Percentiles rank a stretch among this genome's conserved stretches.
phyloP scores from a whole-genome alignment of 2,888 invertebrate species.

The Ochropacha duplaris region DNA sequence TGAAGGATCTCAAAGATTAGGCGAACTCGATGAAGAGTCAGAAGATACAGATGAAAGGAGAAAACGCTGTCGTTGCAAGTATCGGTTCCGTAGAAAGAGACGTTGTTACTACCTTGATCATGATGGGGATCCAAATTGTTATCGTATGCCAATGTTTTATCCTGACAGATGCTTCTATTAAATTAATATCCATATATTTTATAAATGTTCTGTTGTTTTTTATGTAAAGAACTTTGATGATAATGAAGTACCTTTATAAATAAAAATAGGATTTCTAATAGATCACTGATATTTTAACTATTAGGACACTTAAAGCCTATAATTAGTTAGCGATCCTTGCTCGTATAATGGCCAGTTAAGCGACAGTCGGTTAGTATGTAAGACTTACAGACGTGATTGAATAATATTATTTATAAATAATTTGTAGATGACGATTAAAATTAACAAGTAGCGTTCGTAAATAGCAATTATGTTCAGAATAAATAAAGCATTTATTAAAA shows the following conservation, averaged over 20 bases:
- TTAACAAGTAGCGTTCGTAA: too few species aligned
- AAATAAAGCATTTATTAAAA: background rate
- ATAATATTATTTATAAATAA: too few species aligned
- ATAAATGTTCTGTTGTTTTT: background rate
- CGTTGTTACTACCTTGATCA: background rate
- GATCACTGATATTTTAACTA: too few species aligned
- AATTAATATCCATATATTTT: background rate
- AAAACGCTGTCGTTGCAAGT: slow-evolving; percentile 6
- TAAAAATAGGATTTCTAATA: too few species aligned
- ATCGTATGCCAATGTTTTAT: slow-evolving; percentile 10
- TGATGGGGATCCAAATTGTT: slow-evolving; percentile 2
- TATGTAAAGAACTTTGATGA: background rate
- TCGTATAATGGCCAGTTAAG: too few species aligned
- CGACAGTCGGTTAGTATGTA: too few species aligned
- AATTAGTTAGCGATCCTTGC: too few species aligned
- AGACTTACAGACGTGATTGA: too few species aligned
- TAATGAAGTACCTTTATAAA: too few species aligned
- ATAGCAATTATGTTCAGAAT: background rate
- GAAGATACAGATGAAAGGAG: slow-evolving; percentile 10
- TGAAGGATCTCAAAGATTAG: background rate
- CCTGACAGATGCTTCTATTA: slow-evolving; percentile 13
- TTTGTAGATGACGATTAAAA: too few species aligned
- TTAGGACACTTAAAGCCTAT: too few species aligned
- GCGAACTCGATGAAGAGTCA: slow-evolving; percentile 2
- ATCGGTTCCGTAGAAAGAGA: background rate